Evolutionary conservation across 1,140 invertebrate genomes (phyloP).

Genomic region (Yoshiicerus persimilis): DNA sequence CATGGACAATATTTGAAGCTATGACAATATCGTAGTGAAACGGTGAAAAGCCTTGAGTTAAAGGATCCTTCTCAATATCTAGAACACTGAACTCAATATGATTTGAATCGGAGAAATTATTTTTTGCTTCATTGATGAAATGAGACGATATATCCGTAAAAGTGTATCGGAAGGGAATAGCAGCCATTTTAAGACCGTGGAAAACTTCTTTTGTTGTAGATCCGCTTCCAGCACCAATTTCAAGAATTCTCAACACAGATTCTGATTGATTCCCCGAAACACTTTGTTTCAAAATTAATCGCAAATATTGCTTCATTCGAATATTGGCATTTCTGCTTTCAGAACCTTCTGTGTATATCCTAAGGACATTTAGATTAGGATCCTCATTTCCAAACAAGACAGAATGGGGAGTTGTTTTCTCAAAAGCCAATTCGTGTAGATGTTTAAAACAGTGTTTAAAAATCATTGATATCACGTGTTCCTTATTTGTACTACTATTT

Average conservation of each 20-base stretch:
- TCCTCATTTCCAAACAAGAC: slow-evolving; percentile 29
- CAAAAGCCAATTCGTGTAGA: not conserved
- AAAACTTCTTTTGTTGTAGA: not conserved
- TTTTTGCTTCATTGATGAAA: not conserved
- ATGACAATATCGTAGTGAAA: not conserved
- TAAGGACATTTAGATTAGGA: not conserved
- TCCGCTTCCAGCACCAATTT: slow-evolving; percentile 33
- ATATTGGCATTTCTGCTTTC: too few relatives aligned
- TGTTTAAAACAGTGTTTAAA: not conserved
- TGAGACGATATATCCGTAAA: slow-evolving; percentile 26
- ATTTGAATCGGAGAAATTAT: not conserved
- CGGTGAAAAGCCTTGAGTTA: not conserved
- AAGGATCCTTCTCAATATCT: not conserved
- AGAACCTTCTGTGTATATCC: not conserved
- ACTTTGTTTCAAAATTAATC: not conserved
- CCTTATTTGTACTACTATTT: not conserved
- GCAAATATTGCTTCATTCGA: not conserved
- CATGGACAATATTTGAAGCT: not conserved
- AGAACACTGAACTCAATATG: not conserved
- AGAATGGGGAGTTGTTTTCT: not conserved
- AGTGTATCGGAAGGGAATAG: not conserved
- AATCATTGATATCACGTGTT: not conserved
- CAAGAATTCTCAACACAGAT: slow-evolving; percentile 19
- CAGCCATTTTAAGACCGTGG: not conserved
- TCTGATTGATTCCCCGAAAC: not conserved